Conservation (phyloP, 2,113 vertebrate species). For the Hipposideros armiger region DNA sequence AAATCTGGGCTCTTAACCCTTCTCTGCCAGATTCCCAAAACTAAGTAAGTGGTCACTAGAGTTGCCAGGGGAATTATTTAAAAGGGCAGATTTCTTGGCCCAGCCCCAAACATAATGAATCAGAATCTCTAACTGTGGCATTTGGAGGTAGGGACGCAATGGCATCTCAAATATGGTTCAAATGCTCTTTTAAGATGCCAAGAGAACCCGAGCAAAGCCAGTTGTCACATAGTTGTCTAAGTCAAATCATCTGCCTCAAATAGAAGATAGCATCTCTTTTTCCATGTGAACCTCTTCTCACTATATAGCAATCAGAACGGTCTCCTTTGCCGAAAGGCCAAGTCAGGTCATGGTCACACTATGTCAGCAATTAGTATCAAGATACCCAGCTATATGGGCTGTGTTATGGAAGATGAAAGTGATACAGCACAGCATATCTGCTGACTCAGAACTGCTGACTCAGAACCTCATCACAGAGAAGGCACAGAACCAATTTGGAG, state of each 20-base stretch:
- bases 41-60: constrained; percentile 22
- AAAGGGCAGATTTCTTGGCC: constrained; percentile 53
- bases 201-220: constrained; percentile 51
- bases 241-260: constrained; percentile 70
- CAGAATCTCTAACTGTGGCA: constrained; percentile 44
- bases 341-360: constrained; percentile 61
- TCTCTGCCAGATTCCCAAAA: not conserved
- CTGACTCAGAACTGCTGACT: constrained; percentile 56
- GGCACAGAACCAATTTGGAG: not conserved
- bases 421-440: constrained; percentile 44
- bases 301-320: constrained; percentile 14
- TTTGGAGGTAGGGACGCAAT: constrained; percentile 60
- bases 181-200: constrained; percentile 70
- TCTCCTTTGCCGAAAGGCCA: constrained; percentile 20
- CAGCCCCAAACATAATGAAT: constrained; percentile 42
- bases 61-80: constrained; percentile 18
- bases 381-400: not conserved
- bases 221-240: constrained; percentile 62
- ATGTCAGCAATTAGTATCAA: constrained; percentile 35
- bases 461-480: constrained; percentile 30
- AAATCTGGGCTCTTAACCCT: constrained; percentile 27
- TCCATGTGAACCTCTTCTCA: constrained; percentile 43
- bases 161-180: constrained; percentile 70
- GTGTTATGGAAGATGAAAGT: not conserved
- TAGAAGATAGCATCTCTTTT: constrained; percentile 68